Evolutionary conservation across 2,888 invertebrate species (phyloP), one percentile per base, ranked within the genome.

Genomic region (Pocota personata): DNA sequence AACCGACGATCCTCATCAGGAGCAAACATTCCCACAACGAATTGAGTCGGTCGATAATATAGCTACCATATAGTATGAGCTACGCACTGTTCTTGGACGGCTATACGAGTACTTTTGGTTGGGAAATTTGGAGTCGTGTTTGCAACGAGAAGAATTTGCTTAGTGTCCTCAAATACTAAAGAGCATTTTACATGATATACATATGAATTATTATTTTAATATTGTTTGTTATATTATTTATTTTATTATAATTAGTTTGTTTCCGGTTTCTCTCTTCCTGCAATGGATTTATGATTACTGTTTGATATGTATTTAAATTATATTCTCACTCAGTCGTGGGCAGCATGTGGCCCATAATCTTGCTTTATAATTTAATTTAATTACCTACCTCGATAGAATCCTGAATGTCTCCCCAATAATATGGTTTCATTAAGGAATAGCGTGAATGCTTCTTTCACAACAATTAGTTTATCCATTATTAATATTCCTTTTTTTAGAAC

Each of bases 11-110:
- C 32, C 27, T 1, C 27, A 50, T 14, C 52, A 60, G 43, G 60
- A 58, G 60, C 60, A 71, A 19, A 55, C 19, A 24, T 66, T 82
- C 50, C 69, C 82, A 46, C 78, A 87, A 87, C 91, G 91, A 87
- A 90, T 92, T 87, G 92, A 92, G 88, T 90, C 91, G 67, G 92
- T 92, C 82, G 91, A n/a, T n/a, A n/a, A 92, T 88, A 92, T 92
- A 77, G 92, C 92, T 88, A 90, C 92, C 88, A 92, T 92, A 90
- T 92, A 92, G 92, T 92, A 92, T 91, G 91, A 91, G 88, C 87
- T 89, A 82, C 89, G 89, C 80, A 90, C 90, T 90, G 91, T 91
- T 91, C 89, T 90, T 79, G 89, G 91, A 91, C 89, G 91, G 90
- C 91, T 91, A 71, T n/a, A n/a, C n/a, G n/a, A n/a, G n/a, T 89